These are phyloP conservation scores for Psilopsiagon aymara DNA, from an alignment of 2,113 vertebrate genomes.

Conservation along the genomic window DNA sequence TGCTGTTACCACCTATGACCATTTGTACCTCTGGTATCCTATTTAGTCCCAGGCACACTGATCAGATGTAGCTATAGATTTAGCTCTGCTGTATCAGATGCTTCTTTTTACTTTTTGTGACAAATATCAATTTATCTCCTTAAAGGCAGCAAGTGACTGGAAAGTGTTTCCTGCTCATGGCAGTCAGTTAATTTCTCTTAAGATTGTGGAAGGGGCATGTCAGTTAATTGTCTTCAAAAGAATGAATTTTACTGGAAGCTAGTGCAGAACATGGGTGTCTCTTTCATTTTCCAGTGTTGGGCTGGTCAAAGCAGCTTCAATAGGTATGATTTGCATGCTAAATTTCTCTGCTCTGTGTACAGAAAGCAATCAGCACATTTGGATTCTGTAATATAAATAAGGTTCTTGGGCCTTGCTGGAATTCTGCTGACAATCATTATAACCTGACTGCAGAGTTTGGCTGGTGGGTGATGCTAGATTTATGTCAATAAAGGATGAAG, in stretches of 20 bases:
- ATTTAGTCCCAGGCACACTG: rapidly evolving
- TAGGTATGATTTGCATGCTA: not conserved
- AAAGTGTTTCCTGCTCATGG: not conserved
- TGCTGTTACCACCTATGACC: not conserved
- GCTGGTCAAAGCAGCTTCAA: not conserved
- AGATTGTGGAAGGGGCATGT: not conserved
- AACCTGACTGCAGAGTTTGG: not conserved
- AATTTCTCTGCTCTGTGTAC: not conserved
- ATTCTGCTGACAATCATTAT: not conserved
- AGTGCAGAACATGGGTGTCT: not conserved
- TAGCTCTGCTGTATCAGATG: not conserved
- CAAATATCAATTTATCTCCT: not conserved
- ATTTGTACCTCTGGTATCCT: not conserved
- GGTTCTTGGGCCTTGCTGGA: not conserved
- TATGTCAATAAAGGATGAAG: not conserved
- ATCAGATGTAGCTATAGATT: not conserved
- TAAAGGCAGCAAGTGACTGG: not conserved
- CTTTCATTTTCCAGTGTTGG: not conserved
- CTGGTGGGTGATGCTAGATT: not conserved
- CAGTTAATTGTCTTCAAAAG: not conserved
- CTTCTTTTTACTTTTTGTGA: not conserved
- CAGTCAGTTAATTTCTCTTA: not conserved
- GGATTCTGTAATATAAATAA: not conserved
- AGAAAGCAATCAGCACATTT: not conserved
- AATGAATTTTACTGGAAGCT: not conserved